Evolutionary conservation across 2,797 vertebrate genomes (phyloP), one percentile per base, ranked within the genome.

Genomic region (Hippoglossus hippoglossus): DNA sequence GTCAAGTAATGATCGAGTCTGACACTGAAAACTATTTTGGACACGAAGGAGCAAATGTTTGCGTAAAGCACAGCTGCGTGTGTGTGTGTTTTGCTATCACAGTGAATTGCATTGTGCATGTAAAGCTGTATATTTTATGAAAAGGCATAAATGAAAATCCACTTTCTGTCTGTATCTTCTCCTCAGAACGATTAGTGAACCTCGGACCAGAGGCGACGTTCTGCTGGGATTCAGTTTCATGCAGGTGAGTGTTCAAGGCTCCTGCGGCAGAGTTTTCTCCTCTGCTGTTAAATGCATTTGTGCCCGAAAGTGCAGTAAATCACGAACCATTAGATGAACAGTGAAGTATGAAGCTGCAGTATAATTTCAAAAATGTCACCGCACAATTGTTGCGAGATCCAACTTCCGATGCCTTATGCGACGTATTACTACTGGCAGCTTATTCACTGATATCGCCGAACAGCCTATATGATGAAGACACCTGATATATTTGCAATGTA

Each of bases 321-420:
- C 46, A 8, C 6, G 1, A 49, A 49, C 18, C 18, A 7, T 19
- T 9, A n/a, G 18, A 18, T 19, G 46, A 6, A 47, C 46, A 47
- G n/a, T n/a, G 47, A 49, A 21, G n/a, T 49, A 49, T 13, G 36
- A 39, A 39, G 36, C 36, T 39, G 36, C 36, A 13, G 3, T 39
- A 4, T 49, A 0, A 55, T 63, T 58, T 71, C 6, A 71, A 61
- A 79, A 2, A 36, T 25, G 25, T 55, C 53, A 59, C 10, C 22
- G 56, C 22, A 2, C 26, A 19, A 44, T 26, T 52, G 31, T 25
- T 1, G 5, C 6, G 1, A 15, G 63, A 24, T 25, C 34, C 19
- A 41, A 10, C 58, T 57, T 52, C 31, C n/a, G n/a, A 56, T 51
- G n/a, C 28, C 49, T 31, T 18, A 4, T 18, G 5, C 5, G 12